Evolutionary conservation across 1,140 invertebrate genomes (phyloP), one percentile per base, ranked within the genome.

Genomic region (Trichonephila clavipes): DNA sequence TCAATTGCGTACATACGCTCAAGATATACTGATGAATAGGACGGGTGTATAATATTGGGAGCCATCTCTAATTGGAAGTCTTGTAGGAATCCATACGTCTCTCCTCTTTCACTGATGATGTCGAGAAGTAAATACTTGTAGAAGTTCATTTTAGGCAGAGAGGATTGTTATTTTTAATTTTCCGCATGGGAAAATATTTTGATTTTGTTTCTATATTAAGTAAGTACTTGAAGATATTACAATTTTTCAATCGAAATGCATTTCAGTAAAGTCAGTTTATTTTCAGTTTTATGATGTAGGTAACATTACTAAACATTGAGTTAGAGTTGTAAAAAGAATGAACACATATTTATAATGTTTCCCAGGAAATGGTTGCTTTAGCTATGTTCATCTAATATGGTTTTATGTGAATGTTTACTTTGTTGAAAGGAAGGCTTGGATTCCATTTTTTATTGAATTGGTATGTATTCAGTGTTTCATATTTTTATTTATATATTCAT

Each of bases 1-100:
- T 92, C 81, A 92, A 92, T 89, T 58, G 88, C 64, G 58, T 92
- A 92, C 82, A 86, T 66, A 51, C 19, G 40, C 90, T 64, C 61
- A 81, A 90, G 89, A 90, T 90, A 24, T 59, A 61, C 89, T 82
- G 40, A 61, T 89, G 40, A 34, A 21, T 16, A 59, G 72, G 66
- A 62, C 40, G 58, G 12, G 12, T 34, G 72, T 77, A 40, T 40
- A 77, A 77, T 77, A 77, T 77, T 34, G 24, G 72, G 28, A 40
- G 24, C 34, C 10, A 51, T 24, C n/a, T 77, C 72, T 77, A 77
- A 77, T 77, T 77, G 72, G 72, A 28, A 77, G 72, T 14, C 28
- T 5, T 40, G 16, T 16, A 77, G 72, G n/a, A 64, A n/a, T 64
- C 19, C 21, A 66, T 66, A 66, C n/a, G n/a, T 69, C 1, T 51